Conservation (phyloP, 2,113 vertebrate genomes). For the Circaetus cinerascens region DNA sequence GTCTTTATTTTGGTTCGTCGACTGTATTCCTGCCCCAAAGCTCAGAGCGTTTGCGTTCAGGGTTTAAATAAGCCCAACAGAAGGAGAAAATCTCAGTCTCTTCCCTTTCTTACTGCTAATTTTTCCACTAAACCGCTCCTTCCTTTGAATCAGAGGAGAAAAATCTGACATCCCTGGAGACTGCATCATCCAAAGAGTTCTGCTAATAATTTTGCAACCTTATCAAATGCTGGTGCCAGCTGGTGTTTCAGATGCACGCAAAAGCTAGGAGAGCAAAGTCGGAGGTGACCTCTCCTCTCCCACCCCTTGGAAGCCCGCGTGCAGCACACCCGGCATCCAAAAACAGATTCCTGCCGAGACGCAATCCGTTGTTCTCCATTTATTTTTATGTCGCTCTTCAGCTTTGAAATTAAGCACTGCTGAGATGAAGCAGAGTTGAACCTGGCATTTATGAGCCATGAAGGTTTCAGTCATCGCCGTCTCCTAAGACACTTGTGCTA, state of each 20-base stretch:
- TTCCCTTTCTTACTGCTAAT: background rate
- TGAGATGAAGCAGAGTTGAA: background rate
- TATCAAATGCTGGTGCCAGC: background rate
- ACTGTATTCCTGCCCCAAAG: background rate
- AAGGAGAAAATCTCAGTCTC: background rate
- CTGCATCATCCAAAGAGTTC: background rate
- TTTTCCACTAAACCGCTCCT: background rate
- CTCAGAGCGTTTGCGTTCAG: background rate
- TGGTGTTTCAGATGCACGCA: background rate
- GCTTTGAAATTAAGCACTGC: background rate
- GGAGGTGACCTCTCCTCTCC: background rate
- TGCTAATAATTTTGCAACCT: background rate
- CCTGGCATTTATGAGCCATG: slow-evolving; percentile 4
- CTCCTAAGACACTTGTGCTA: background rate
- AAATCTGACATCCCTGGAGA: background rate
- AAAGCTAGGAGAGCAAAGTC: background rate
- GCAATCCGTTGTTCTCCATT: background rate
- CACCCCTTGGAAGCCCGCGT: background rate
- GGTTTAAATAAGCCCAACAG: background rate
- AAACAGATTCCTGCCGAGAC: background rate
- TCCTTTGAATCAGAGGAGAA: background rate
- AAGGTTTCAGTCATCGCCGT: background rate
- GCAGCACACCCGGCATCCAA: background rate
- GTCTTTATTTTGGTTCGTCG: fast-evolving
- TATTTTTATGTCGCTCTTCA: background rate